A percentile compares a stretch with the other conserved stretches of the same genome.
Evolutionary conservation across 2,888 invertebrate genomes (phyloP).

Genomic region (Caenorhabditis wallacei): DNA sequence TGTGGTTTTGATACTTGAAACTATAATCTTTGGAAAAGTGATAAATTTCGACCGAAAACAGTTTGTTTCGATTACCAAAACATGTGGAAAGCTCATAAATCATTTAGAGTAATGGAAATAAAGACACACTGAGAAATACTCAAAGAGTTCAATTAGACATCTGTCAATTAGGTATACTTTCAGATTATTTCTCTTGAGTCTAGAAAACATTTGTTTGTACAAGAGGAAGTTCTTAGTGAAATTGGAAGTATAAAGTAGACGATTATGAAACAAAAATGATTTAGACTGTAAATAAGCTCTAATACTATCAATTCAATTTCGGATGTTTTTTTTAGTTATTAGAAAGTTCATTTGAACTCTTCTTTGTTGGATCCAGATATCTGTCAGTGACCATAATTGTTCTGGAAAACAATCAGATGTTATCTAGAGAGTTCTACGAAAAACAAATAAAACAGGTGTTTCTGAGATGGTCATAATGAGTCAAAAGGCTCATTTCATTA

Average conservation of each 20-base stretch:
- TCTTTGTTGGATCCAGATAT: no score
- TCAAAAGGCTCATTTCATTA: not conserved
- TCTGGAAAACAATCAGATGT: not conserved
- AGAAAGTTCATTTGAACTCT: no score
- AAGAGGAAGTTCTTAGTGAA: no score
- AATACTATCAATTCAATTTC: no score
- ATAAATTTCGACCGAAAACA: no score
- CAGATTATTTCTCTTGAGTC: not conserved
- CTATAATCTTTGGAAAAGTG: not conserved
- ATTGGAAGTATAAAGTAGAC: not conserved
- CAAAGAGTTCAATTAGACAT: not conserved
- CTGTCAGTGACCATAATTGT: not conserved
- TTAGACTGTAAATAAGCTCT: not conserved
- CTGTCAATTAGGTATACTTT: not conserved
- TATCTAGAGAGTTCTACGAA: not conserved
- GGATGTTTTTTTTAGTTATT: no score
- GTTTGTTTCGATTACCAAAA: no score
- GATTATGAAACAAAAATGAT: constrained; percentile 18
- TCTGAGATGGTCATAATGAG: constrained; percentile 25
- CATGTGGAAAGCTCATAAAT: no score
- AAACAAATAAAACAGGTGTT: constrained; percentile 31
- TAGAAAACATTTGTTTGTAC: not conserved
- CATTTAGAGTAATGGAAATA: no score
- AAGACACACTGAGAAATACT: not conserved
- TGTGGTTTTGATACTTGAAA: constrained; percentile 41